Conservation (phyloP, 2,888 invertebrate genomes). For the Acrobasis consociella region DNA sequence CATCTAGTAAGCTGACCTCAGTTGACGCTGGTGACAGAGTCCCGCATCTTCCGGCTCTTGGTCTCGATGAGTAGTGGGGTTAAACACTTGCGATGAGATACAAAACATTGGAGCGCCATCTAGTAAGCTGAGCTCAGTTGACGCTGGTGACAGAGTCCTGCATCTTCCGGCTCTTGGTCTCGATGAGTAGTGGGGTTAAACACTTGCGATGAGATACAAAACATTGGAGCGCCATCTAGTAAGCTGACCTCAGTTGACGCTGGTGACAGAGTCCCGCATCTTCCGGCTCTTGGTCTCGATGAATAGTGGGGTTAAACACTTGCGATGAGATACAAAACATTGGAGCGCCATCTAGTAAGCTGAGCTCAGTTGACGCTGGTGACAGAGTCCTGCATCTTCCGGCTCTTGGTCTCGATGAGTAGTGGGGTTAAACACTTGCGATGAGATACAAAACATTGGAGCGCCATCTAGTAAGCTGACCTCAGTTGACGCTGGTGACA, state of each 20-base stretch:
- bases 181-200: too few relatives aligned
- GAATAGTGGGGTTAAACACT: too few relatives aligned
- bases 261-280: conserved; percentile 80
- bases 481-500: conserved; percentile 48
- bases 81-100: too few relatives aligned
- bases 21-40: conserved; percentile 64
- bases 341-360: too few relatives aligned
- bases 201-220: too few relatives aligned
- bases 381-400: conserved; percentile 85
- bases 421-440: too few relatives aligned
- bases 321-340: too few relatives aligned
- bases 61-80: too few relatives aligned
- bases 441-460: too few relatives aligned
- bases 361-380: conserved; percentile 36
- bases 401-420: conserved; percentile 68
- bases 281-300: conserved; percentile 92
- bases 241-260: conserved; percentile 27
- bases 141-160: conserved; percentile 75
- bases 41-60: conserved; percentile 87
- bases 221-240: too few relatives aligned
- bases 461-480: too few relatives aligned
- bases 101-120: too few relatives aligned
- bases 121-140: not conserved
- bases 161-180: conserved; percentile 90
- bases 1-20: not conserved